These are phyloP conservation scores for Myiotriccus ornatus DNA, from an alignment of 2,797 vertebrate species.

Conservation along the genomic window DNA sequence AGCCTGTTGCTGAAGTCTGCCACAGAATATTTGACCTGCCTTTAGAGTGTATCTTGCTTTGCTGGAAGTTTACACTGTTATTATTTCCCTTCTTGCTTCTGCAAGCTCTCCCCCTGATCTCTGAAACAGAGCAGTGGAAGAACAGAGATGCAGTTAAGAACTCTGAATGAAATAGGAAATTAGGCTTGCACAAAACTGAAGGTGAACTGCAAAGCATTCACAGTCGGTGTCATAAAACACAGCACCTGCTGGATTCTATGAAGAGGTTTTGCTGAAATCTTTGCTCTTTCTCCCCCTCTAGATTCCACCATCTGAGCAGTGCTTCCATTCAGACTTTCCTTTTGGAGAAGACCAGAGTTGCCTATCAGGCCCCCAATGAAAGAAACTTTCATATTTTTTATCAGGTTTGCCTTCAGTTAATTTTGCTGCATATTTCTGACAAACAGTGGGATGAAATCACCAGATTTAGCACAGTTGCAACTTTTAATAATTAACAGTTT, in stretches of 20 bases:
- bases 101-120: neutral
- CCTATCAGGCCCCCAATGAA: conserved; percentile 85
- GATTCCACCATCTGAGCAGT: conserved; percentile 87
- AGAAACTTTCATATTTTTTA: conserved; percentile 99
- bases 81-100: neutral
- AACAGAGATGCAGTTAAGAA: neutral
- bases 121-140: neutral
- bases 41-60: neutral
- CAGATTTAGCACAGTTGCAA: neutral
- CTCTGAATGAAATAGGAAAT: neutral
- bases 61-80: neutral
- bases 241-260: neutral
- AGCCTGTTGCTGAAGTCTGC: neutral
- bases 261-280: neutral
- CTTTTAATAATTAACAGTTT: neutral
- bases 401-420: conserved; percentile 78
- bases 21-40: neutral
- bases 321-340: conserved; percentile 94
- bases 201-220: neutral
- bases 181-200: neutral
- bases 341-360: conserved; percentile 93
- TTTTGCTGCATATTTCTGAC: neutral
- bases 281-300: conserved; percentile 41
- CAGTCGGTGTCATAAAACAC: neutral
- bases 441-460: neutral